Conservation (phyloP, 2,113 vertebrate species). For the Hypocryptadius cinnamomeus region DNA sequence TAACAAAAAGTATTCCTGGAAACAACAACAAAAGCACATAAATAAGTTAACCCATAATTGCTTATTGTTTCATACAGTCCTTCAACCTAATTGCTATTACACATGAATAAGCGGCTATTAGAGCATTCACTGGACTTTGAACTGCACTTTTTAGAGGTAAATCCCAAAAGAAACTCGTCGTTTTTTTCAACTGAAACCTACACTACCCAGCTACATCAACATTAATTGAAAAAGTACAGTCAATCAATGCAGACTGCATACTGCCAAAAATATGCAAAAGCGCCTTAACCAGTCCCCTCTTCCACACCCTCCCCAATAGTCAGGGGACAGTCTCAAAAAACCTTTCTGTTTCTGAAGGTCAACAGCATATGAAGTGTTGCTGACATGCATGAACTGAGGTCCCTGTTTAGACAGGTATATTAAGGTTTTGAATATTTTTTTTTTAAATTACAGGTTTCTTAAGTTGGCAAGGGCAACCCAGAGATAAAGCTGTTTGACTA, state of each 20-base stretch:
- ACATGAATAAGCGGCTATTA: neutral
- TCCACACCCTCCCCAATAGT: neutral
- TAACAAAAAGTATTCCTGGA: constrained; percentile 4
- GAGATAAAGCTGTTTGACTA: neutral
- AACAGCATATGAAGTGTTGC: neutral
- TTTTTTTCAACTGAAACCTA: constrained; percentile 8
- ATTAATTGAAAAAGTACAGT: neutral
- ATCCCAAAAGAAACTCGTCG: neutral
- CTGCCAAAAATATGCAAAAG: neutral
- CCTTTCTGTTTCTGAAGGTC: neutral
- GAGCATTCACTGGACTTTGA: neutral
- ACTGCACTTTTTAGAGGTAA: neutral
- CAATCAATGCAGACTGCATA: neutral
- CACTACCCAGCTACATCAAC: neutral
- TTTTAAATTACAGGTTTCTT: neutral
- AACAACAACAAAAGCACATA: neutral
- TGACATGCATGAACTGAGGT: neutral
- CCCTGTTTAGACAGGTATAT: neutral
- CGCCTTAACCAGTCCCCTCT: neutral
- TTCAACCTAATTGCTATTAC: constrained; percentile 2
- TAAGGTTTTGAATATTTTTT: neutral
- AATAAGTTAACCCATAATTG: neutral
- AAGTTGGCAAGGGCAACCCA: neutral
- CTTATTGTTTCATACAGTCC: neutral
- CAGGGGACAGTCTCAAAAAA: neutral